These are phyloP conservation scores for Tanytarsus gracilentus DNA, from an alignment of 2,888 invertebrate species.

Conservation along the genomic window DNA sequence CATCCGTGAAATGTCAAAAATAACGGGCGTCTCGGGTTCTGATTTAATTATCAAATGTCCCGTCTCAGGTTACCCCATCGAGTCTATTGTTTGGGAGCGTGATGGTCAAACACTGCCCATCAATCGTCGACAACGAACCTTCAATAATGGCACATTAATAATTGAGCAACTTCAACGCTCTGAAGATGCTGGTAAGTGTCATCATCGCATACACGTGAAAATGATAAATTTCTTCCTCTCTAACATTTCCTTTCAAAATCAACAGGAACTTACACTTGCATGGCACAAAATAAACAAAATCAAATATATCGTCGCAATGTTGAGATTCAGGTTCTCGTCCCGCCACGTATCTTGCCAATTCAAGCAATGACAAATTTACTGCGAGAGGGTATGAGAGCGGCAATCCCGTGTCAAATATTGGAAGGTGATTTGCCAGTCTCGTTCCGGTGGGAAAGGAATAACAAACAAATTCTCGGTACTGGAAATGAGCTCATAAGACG, in stretches of 20 bases:
- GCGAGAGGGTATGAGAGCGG: slow-evolving; percentile 77
- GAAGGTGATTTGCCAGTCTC: slow-evolving; percentile 88
- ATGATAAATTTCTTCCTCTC: neutral
- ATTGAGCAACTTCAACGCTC: slow-evolving; percentile 76
- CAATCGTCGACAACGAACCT: slow-evolving; percentile 77
- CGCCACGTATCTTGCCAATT: slow-evolving; percentile 76
- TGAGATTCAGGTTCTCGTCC: slow-evolving; percentile 70
- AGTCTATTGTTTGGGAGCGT: slow-evolving; percentile 82
- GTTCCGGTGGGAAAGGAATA: slow-evolving; percentile 86
- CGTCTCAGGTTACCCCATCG: slow-evolving; percentile 81
- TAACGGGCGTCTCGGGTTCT: slow-evolving; percentile 76
- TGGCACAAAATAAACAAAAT: slow-evolving; percentile 74
- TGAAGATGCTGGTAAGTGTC: slow-evolving; percentile 59
- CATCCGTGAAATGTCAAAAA: slow-evolving; percentile 79
- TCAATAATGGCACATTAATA: slow-evolving; percentile 75
- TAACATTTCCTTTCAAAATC: neutral
- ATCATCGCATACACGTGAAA: neutral
- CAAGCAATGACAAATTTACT: slow-evolving; percentile 71
- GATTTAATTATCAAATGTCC: slow-evolving; percentile 81
- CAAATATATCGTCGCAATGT: slow-evolving; percentile 67
- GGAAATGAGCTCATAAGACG: slow-evolving; percentile 52
- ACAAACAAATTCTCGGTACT: slow-evolving; percentile 60
- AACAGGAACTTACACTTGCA: slow-evolving; percentile 73
- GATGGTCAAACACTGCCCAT: slow-evolving; percentile 79
- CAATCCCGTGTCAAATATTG: slow-evolving; percentile 82